These are phyloP conservation scores for Watsonalla binaria DNA, from an alignment of 2,888 invertebrate species.

Conservation along the genomic window DNA sequence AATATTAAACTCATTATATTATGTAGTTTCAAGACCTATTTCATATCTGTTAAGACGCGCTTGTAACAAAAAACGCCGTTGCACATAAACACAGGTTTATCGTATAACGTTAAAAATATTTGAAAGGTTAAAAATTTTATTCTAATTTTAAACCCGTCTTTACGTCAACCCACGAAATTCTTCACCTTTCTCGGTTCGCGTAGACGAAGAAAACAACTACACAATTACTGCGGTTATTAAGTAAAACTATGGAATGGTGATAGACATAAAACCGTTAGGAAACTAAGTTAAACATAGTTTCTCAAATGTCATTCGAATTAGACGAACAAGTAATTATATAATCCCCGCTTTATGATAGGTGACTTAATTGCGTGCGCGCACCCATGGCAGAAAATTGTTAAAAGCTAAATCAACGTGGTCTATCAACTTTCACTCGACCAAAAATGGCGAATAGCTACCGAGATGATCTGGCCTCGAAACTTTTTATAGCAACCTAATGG, in stretches of 20 bases:
- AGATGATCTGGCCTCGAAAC: conserved; percentile 38
- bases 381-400: conserved; percentile 8
- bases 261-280: conserved; percentile 15
- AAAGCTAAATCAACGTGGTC: conserved; percentile 19
- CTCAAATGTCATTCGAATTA: neutral
- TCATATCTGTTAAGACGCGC: too few relatives aligned
- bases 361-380: neutral
- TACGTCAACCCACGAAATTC: conserved; percentile 28
- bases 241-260: conserved; percentile 3
- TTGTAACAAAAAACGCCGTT: neutral
- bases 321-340: neutral
- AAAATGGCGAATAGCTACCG: conserved; percentile 36
- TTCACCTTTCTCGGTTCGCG: conserved; percentile 19
- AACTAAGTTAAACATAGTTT: too few relatives aligned
- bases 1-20: too few relatives aligned
- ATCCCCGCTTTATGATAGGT: too few relatives aligned
- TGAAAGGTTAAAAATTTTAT: conserved; percentile 24
- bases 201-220: conserved; percentile 9
- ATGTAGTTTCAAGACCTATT: too few relatives aligned
- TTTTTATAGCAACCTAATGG: conserved; percentile 24
- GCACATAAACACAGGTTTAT: conserved; percentile 3
- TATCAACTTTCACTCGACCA: conserved; percentile 52
- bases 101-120: conserved; percentile 25
- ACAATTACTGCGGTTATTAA: conserved; percentile 11
- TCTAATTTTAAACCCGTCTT: conserved; percentile 29